Conservation (phyloP, 2,113 vertebrate species). For the Cyphomyrus plagiostoma region DNA sequence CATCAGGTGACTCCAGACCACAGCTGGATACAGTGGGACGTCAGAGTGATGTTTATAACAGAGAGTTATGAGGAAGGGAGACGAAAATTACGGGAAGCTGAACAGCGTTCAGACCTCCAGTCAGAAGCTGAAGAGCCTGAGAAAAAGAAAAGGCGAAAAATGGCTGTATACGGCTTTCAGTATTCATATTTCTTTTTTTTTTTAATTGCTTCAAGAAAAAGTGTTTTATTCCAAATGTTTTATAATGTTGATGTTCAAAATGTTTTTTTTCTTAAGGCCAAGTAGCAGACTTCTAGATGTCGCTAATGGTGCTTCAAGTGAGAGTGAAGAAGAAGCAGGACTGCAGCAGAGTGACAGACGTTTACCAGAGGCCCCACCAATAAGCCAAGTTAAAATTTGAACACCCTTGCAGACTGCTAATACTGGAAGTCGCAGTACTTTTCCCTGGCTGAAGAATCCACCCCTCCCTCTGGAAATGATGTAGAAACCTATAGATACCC, state of each 20-base stretch:
- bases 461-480: too few relatives aligned
- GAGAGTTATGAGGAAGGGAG: too few relatives aligned
- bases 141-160: not conserved
- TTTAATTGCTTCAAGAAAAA: not conserved
- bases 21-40: not conserved
- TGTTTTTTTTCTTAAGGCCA: not conserved
- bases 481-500: too few relatives aligned
- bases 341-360: not conserved
- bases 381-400: not conserved
- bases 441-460: too few relatives aligned
- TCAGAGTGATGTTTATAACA: not conserved
- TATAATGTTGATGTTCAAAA: not conserved
- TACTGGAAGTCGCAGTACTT: not conserved
- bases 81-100: too few relatives aligned
- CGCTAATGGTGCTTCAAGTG: not conserved
- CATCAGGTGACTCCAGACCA: not conserved
- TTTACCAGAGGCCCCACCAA: not conserved
- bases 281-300: not conserved
- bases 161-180: not conserved
- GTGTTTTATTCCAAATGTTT: not conserved
- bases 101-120: too few relatives aligned
- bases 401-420: not conserved
- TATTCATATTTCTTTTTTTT: not conserved
- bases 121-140: too few relatives aligned
- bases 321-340: not conserved